These are phyloP conservation scores for Antheraea pernyi DNA, from an alignment of 1,140 invertebrate genomes.

Conservation along the genomic window DNA sequence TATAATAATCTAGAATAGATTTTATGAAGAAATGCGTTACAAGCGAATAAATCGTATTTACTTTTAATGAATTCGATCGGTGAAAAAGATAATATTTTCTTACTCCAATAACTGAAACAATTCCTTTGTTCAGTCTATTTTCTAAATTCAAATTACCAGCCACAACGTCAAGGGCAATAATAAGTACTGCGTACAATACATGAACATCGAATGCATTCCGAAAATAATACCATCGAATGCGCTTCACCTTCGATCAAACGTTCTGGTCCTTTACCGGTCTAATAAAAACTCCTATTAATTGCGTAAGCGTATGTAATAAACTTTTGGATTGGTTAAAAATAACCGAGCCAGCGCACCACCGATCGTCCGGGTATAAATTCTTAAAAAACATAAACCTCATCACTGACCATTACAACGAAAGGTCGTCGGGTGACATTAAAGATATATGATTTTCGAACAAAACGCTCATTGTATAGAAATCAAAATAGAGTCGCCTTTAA, in stretches of 20 bases:
- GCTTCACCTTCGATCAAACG: conserved; percentile 55
- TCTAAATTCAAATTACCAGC: not conserved
- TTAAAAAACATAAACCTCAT: conserved; percentile 77
- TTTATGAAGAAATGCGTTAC: too few relatives aligned
- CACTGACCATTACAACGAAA: conserved; percentile 29
- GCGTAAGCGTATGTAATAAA: conserved; percentile 75
- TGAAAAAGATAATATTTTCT: too few relatives aligned
- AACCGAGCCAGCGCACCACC: conserved; percentile 61
- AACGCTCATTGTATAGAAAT: conserved; percentile 39
- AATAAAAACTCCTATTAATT: conserved; percentile 77
- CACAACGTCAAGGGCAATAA: not conserved
- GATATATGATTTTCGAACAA: conserved; percentile 45
- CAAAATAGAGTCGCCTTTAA: conserved; percentile 55
- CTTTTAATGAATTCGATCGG: too few relatives aligned
- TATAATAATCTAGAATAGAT: too few relatives aligned
- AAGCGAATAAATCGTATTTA: too few relatives aligned
- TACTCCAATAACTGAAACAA: not conserved
- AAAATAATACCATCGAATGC: conserved; percentile 34
- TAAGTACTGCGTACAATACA: not conserved
- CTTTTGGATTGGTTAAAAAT: conserved; percentile 75
- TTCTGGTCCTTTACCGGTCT: conserved; percentile 69
- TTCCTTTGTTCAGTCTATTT: not conserved
- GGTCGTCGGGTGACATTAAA: conserved; percentile 26
- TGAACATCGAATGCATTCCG: conserved; percentile 29
- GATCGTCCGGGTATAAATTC: conserved; percentile 65